These are phyloP conservation scores for Chrysoperla carnea DNA, from an alignment of 1,140 invertebrate species.

Conservation along the genomic window DNA sequence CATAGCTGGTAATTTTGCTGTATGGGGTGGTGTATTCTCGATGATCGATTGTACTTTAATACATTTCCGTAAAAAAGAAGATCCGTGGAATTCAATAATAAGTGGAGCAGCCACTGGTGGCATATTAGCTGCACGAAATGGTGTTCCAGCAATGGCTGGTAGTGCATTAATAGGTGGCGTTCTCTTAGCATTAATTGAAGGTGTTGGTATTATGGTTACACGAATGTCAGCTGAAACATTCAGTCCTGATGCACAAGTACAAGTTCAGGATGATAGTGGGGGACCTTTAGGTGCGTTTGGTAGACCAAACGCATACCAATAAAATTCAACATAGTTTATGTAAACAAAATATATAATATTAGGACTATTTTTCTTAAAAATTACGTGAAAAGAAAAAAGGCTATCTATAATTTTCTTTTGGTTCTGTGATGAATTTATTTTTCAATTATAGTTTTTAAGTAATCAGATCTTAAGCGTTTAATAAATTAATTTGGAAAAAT, in stretches of 20 bases:
- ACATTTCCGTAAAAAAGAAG: constrained; percentile 90
- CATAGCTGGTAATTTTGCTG: constrained; percentile 83
- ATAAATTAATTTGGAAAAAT: too few species aligned
- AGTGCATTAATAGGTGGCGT: constrained; percentile 91
- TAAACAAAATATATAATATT: too few species aligned
- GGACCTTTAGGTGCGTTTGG: too few species aligned
- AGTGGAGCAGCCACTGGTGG: constrained; percentile 91
- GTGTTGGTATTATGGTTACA: constrained; percentile 84
- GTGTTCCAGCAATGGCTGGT: constrained; percentile 83
- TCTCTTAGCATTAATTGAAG: constrained; percentile 89
- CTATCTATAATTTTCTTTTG: too few species aligned
- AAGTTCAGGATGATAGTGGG: background rate
- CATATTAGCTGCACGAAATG: constrained; percentile 86
- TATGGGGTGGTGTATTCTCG: constrained; percentile 93
- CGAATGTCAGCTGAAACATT: constrained; percentile 80
- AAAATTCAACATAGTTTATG: too few species aligned
- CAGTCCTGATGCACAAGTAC: constrained; percentile 36
- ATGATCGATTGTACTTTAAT: constrained; percentile 93
- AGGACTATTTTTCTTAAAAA: too few species aligned
- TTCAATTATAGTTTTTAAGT: too few species aligned
- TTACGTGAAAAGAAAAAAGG: too few species aligned
- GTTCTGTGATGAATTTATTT: too few species aligned
- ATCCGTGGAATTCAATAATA: constrained; percentile 96
- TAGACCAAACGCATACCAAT: too few species aligned
- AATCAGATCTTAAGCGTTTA: too few species aligned